Base-by-base conservation (phyloP, 2,888 invertebrate species). In the Biston betularia region DNA sequence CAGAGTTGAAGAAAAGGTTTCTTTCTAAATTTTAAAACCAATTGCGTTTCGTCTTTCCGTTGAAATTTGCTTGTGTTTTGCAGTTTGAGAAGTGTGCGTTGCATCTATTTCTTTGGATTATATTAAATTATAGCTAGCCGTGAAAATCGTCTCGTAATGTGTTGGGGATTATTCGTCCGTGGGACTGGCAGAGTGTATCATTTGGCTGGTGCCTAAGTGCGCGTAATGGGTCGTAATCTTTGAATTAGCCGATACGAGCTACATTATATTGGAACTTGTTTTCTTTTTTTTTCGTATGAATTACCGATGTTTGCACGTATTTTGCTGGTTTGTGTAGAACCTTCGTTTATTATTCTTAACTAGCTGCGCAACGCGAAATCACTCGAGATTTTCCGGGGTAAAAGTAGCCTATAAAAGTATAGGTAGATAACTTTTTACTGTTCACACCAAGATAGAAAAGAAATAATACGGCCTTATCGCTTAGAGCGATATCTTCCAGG, bases 121-220 rank as follows among this genome's bases (percentile, higher is more conserved):
- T 93, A 93, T 93, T 93, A 93, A 93, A 93, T 93, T 93, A 92
- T 89, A 89, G 90, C 87, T 81, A 92, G 93, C 93, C 90, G 93
- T 93, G 93, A 93, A 93, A 92, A 92, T 92, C 87, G 89, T 88
- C 88, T 76, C 81, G 90, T 92, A 92, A 93, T 92, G 93, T 93
- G 93, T 93, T 87, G 90, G 84, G 86, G 89, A 90, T 90, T 88
- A 85, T 85, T 77, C 82, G 85, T 81, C 85, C 92, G 93, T 93
- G 92, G 89, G 93, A 93, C 88, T 86, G 89, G 76, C 81, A 74
- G 78, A 84, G 87, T 84, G 83, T 92, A 92, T 93, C 88, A 92
- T 92, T 92, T 90, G 86, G 81, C 84, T 84, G 84, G 82, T 78
- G 79, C 82, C 84, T 88, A 88, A 91, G 88, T 86, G 88, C 85